Percentiles rank a stretch among this genome's conserved stretches.
Evolutionary conservation across 2,888 invertebrate species (phyloP).

Genomic region (Zele albiditarsus): DNA sequence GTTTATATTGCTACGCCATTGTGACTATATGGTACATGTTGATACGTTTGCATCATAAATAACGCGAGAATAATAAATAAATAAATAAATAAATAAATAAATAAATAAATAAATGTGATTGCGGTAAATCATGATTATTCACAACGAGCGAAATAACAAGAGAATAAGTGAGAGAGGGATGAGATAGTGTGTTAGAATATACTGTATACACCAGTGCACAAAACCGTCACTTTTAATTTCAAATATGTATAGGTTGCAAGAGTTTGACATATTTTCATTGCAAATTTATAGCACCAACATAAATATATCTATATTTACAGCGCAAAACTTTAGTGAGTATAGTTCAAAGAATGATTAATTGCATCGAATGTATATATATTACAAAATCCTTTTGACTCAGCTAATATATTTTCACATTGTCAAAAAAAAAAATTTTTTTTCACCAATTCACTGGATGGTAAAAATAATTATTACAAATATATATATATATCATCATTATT

Average conservation of each 20-base stretch:
- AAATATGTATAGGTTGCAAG: slow-evolving; percentile 47
- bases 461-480: neutral
- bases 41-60: slow-evolving; percentile 65
- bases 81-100: slow-evolving; percentile 51
- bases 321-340: neutral
- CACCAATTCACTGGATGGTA: neutral
- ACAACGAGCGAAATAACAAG: slow-evolving; percentile 47
- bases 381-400: slow-evolving; percentile 1
- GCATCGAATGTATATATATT: slow-evolving; percentile 15
- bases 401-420: neutral
- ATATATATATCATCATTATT: neutral
- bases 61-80: slow-evolving; percentile 52
- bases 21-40: slow-evolving; percentile 46
- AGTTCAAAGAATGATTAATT: slow-evolving; percentile 23
- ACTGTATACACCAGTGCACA: slow-evolving; percentile 43
- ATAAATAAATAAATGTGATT: slow-evolving; percentile 58
- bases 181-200: neutral
- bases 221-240: slow-evolving; percentile 71
- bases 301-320: neutral
- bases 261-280: slow-evolving; percentile 69
- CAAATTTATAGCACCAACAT: slow-evolving; percentile 63
- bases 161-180: slow-evolving; percentile 44
- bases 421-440: neutral
- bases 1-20: slow-evolving; percentile 31
- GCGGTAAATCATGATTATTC: slow-evolving; percentile 68